Conservation (phyloP, 2,113 vertebrate species). For the Oceanites oceanicus region DNA sequence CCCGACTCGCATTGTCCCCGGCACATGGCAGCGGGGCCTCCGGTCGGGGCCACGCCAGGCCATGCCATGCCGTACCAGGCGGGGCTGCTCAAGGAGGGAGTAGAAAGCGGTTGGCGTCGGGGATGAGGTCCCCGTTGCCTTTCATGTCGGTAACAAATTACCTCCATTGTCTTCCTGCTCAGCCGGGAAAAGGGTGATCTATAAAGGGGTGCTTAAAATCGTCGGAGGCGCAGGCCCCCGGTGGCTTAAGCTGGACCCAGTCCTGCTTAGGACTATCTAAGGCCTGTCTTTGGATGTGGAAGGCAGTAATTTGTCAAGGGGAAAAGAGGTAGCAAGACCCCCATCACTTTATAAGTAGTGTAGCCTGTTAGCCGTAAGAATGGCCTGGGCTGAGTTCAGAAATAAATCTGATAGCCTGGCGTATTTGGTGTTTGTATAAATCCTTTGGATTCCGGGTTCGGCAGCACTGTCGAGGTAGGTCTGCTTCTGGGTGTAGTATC, state of each 20-base stretch:
- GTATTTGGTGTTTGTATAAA: background rate
- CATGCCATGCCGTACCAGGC: background rate
- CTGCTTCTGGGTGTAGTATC: background rate
- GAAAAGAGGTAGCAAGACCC: background rate
- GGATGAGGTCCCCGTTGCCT: too few species aligned
- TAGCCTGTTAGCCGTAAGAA: accelerated
- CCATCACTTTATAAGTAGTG: accelerated
- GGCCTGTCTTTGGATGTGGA: background rate
- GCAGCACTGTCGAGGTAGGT: background rate
- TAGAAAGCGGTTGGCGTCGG: background rate
- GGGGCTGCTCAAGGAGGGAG: background rate
- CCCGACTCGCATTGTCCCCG: conserved; percentile 13
- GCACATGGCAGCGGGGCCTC: conserved; percentile 37
- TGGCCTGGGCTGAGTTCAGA: background rate
- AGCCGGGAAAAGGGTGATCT: background rate
- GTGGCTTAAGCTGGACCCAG: background rate
- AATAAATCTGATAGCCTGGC: background rate
- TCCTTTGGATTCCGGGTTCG: background rate
- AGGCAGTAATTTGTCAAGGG: background rate
- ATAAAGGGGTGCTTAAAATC: background rate
- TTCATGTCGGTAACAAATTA: background rate
- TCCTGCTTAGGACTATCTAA: background rate
- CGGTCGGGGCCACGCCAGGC: background rate
- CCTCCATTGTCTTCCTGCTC: background rate
- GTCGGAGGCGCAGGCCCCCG: background rate